Evolutionary conservation across 2,888 invertebrate genomes (phyloP), one percentile per base, ranked within the genome.

Genomic region (Rambutsinella grinnellia): DNA sequence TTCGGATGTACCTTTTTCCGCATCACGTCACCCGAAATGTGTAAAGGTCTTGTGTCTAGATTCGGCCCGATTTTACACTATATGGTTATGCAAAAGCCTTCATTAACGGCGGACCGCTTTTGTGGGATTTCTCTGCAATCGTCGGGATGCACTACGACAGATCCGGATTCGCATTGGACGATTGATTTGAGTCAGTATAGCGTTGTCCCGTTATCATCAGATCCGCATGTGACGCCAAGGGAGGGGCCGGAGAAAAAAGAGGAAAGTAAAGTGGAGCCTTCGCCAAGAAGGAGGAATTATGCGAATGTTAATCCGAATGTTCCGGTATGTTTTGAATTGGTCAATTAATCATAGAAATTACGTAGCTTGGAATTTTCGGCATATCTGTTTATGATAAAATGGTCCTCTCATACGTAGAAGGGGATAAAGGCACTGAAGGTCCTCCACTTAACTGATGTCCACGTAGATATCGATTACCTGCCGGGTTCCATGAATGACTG

Each of bases 371-470:
- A n/a, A n/a, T n/a, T n/a, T n/a, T n/a, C n/a, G n/a, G n/a, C 27
- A 17, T 27, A 51, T 28, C 36, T 8, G 2, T 27, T 24, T 51
- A 17, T 15, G 26, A 44, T 5, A 57, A 54, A 46, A 46, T 54
- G 5, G 6, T 10, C 24, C 17, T 3, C 10, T 65, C 46, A 13
- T 23, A 53, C 66, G 13, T 63, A 80, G 79, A 65, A 61, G 28
- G 74, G 74, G 26, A 44, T 66, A 2, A 70, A 63, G 44, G 69
- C 75, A 0, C 57, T 78, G 26, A 83, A 83, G 51, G 74, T 83
- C 13, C 78, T 83, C 15, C 83, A 83, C 15, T 53, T 83, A 26
- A 83, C 83, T 2, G 83, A 83, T 26, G 78, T 83, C 60, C 83
- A 83, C 49, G 54, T 83, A 2, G 83, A 83, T 49, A 61, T 71